A percentile compares a stretch with the other conserved stretches of the same genome.
These are phyloP conservation scores for Hiodon alosoides DNA, from an alignment of 2,113 vertebrate species.

Conservation along the genomic window DNA sequence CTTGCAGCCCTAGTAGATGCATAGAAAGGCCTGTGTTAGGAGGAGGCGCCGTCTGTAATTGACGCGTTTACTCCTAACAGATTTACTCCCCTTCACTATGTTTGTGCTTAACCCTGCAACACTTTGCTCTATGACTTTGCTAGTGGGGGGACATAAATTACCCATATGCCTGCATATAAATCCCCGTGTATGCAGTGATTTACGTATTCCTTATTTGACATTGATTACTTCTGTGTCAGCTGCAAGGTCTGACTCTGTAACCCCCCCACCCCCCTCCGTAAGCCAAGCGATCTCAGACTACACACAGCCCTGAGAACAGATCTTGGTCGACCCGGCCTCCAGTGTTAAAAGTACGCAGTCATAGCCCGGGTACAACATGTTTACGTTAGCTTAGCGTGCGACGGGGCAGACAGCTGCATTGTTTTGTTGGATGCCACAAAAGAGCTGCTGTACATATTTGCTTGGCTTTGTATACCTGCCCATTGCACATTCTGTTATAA, in stretches of 20 bases:
- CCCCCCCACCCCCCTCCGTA: no score
- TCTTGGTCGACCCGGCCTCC: not conserved
- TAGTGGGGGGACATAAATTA: not conserved
- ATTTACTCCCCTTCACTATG: not conserved
- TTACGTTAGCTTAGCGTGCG: no score
- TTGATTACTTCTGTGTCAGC: not conserved
- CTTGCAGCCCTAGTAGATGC: not conserved
- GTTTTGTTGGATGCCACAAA: not conserved
- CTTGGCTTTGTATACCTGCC: not conserved
- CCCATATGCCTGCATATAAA: not conserved
- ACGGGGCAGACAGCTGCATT: not conserved
- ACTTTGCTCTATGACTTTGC: not conserved
- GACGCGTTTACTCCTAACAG: not conserved
- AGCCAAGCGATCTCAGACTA: no score
- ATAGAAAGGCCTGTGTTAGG: not conserved
- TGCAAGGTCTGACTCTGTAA: not conserved
- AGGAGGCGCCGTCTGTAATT: not conserved
- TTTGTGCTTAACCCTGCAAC: conserved; percentile 1
- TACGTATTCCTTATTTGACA: not conserved
- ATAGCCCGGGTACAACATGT: no score
- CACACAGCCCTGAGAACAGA: not conserved
- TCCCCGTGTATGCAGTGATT: not conserved
- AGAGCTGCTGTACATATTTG: no score
- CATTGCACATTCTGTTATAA: not conserved
- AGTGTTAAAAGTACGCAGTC: no score